Evolutionary conservation across 2,113 vertebrate genomes (phyloP).

Genomic region (Percina caprodes): DNA sequence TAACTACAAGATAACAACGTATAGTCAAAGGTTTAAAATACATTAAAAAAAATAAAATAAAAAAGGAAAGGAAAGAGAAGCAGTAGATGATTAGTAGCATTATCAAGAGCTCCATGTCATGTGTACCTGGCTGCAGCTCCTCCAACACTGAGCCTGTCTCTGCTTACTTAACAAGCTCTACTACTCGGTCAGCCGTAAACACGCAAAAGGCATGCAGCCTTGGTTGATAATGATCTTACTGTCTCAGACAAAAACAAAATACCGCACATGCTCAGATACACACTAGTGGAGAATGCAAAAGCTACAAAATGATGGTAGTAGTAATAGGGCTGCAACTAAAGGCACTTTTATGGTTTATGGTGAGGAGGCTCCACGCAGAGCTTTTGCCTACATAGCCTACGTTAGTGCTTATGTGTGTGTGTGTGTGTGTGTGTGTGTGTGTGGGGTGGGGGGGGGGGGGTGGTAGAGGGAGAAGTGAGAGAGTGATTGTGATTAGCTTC

Average conservation of each 20-base stretch:
- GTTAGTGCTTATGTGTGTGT: too few species aligned
- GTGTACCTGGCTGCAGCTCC: conserved; percentile 14
- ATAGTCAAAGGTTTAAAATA: background rate
- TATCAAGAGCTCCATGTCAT: background rate
- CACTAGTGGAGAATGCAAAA: background rate
- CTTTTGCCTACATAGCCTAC: too few species aligned
- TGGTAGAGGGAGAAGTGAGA: too few species aligned
- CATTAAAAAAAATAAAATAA: too few species aligned
- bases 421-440: too few species aligned
- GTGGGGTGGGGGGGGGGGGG: too few species aligned
- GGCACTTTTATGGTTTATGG: too few species aligned
- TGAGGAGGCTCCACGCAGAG: too few species aligned
- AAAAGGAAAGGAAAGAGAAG: background rate
- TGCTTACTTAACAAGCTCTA: background rate
- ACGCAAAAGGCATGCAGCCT: background rate
- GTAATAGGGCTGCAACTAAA: too few species aligned
- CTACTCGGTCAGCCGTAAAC: background rate
- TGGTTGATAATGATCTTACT: background rate
- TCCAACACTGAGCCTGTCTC: background rate
- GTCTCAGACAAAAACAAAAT: fast-evolving
- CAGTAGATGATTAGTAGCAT: background rate
- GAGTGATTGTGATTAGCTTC: too few species aligned
- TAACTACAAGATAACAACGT: background rate
- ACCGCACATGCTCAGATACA: background rate
- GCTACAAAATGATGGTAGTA: background rate